These are phyloP conservation scores for Epiblema foenella DNA, from an alignment of 2,888 invertebrate genomes.

Conservation along the genomic window DNA sequence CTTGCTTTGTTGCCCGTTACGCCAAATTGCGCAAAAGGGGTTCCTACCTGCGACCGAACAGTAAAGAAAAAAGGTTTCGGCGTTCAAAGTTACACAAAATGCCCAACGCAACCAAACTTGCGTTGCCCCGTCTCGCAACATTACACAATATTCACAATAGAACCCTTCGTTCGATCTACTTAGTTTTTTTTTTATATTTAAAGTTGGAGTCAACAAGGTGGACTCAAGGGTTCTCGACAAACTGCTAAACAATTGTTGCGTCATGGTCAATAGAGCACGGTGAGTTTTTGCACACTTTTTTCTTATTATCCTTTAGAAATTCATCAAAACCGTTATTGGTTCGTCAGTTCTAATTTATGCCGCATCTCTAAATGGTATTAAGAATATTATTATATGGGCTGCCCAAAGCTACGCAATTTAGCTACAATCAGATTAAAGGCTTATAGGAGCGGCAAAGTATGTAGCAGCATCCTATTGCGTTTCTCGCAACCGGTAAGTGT, in stretches of 20 bases:
- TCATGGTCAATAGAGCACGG: slow-evolving; percentile 81
- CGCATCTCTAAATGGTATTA: slow-evolving; percentile 63
- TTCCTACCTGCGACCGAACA: slow-evolving; percentile 74
- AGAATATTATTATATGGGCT: slow-evolving; percentile 50
- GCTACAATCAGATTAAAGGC: slow-evolving; percentile 46
- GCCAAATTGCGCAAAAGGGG: slow-evolving; percentile 83
- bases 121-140: slow-evolving; percentile 77
- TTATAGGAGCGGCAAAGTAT: not conserved
- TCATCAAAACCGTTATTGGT: slow-evolving; percentile 64
- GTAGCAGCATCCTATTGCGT: slow-evolving; percentile 20
- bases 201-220: slow-evolving; percentile 82
- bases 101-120: slow-evolving; percentile 59
- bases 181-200: slow-evolving; percentile 75
- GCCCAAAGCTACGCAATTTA: slow-evolving; percentile 44
- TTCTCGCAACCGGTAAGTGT: slow-evolving; percentile 11
- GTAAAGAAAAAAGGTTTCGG: slow-evolving; percentile 52
- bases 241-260: slow-evolving; percentile 83
- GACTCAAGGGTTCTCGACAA: slow-evolving; percentile 76
- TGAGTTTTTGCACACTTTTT: slow-evolving; percentile 69
- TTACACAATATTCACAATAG: slow-evolving; percentile 83
- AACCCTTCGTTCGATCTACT: slow-evolving; percentile 74
- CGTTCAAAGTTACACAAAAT: slow-evolving; percentile 46
- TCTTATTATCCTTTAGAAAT: slow-evolving; percentile 49
- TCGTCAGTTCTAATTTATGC: slow-evolving; percentile 63
- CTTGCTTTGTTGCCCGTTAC: slow-evolving; percentile 68